phyloP scores from a whole-genome alignment of 2,888 invertebrate species.

The Rhopalosiphum nymphaeae region DNA sequence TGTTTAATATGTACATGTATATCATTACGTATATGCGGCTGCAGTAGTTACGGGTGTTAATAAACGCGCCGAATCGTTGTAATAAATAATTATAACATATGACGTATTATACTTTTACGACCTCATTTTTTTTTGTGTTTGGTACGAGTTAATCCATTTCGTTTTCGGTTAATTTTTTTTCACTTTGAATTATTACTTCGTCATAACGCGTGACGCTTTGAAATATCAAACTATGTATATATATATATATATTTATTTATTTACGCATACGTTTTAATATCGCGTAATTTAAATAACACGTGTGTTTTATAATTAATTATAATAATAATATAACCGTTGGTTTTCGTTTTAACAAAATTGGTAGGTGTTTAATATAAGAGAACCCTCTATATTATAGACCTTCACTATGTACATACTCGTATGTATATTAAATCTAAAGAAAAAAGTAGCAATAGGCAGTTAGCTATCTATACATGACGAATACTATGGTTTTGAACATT shows the following conservation, averaged over 20 bases:
- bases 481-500: background rate
- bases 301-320: slow-evolving; percentile 35
- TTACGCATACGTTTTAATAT: background rate
- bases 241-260: background rate
- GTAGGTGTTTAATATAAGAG: background rate
- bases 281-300: slow-evolving; percentile 39
- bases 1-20: background rate
- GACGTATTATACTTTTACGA: slow-evolving; percentile 35
- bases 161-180: slow-evolving; percentile 12
- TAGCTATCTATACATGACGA: background rate
- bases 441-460: background rate
- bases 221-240: background rate
- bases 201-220: background rate
- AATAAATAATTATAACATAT: slow-evolving; percentile 33
- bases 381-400: background rate
- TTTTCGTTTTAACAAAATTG: background rate
- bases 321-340: background rate
- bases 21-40: background rate
- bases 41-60: slow-evolving; percentile 28
- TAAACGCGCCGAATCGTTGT: slow-evolving; percentile 11
- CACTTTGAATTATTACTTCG: slow-evolving; percentile 26
- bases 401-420: background rate
- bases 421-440: background rate
- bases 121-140: slow-evolving; percentile 1
- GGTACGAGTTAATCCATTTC: background rate